Conservation (phyloP, 2,113 vertebrate species). For the Halichoeres trimaculatus region DNA sequence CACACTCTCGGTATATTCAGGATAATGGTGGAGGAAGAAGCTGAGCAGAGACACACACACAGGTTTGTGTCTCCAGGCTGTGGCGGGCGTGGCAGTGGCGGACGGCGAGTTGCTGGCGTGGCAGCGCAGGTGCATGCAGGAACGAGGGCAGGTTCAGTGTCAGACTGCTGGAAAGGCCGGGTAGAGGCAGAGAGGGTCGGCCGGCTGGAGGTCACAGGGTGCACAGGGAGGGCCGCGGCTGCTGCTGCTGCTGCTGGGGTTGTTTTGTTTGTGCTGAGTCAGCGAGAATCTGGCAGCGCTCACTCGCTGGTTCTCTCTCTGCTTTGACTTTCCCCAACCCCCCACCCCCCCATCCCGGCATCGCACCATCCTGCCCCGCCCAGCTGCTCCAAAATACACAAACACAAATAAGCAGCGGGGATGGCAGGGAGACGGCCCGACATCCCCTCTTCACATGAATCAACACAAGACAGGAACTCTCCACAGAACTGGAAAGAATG, state of each 20-base stretch:
- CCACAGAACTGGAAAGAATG: constrained; percentile 25
- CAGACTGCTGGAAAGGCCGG: constrained; percentile 64
- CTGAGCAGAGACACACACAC: constrained; percentile 15
- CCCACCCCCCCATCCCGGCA: no score
- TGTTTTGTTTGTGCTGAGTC: constrained; percentile 66
- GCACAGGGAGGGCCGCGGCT: constrained; percentile 2
- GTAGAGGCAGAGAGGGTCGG: background rate
- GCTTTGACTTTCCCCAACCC: constrained; percentile 7
- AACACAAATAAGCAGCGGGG: constrained; percentile 33
- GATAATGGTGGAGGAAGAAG: constrained; percentile 17
- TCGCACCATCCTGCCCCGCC: constrained; percentile 11
- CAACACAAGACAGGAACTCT: constrained; percentile 29
- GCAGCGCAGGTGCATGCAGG: constrained; percentile 58
- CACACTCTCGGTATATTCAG: constrained; percentile 5
- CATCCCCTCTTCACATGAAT: constrained; percentile 30
- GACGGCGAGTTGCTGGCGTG: constrained; percentile 49
- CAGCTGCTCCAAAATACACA: constrained; percentile 29
- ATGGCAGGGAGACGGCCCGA: constrained; percentile 17
- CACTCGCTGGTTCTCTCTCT: constrained; percentile 31
- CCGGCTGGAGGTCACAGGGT: constrained; percentile 24
- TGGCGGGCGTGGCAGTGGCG: constrained; percentile 32
- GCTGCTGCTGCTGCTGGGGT: background rate
- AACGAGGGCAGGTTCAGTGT: constrained; percentile 74
- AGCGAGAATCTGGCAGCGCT: constrained; percentile 53
- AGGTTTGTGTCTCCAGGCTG: background rate